Percentiles rank a stretch among this genome's conserved stretches.
Evolutionary conservation across 1,140 invertebrate species (phyloP).

Genomic region (Neodiprion lecontei): DNA sequence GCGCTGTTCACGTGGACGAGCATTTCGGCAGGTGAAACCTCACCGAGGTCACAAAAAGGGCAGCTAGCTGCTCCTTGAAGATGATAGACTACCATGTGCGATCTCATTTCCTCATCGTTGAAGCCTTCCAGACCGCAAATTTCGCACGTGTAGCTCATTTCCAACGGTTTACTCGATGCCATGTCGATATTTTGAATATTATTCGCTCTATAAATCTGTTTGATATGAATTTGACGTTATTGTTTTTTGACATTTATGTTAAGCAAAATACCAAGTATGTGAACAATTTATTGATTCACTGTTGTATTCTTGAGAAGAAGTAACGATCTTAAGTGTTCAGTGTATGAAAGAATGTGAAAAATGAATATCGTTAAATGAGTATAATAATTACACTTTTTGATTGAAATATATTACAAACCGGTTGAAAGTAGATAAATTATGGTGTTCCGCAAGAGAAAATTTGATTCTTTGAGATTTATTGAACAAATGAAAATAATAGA

Average conservation of each 20-base stretch:
- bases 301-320: background rate
- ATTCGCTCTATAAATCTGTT: background rate
- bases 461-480: too few species aligned
- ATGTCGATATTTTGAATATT: constrained; percentile 34
- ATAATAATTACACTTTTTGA: too few species aligned
- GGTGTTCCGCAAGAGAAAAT: too few species aligned
- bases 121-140: constrained; percentile 83
- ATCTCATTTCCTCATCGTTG: constrained; percentile 79
- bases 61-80: constrained; percentile 78
- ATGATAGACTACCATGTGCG: constrained; percentile 78
- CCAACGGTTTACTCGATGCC: constrained; percentile 53
- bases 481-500: too few species aligned
- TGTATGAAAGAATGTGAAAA: too few species aligned
- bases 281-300: too few species aligned
- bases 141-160: constrained; percentile 74
- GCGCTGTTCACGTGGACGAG: constrained; percentile 80
- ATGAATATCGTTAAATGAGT: too few species aligned
- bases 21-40: constrained; percentile 76
- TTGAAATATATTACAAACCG: too few species aligned
- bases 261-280: too few species aligned
- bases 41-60: constrained; percentile 81
- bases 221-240: background rate
- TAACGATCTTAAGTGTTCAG: background rate
- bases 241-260: background rate
- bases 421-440: too few species aligned